A percentile compares a stretch with the other conserved stretches of the same genome.
phyloP scores from a whole-genome alignment of 2,797 vertebrate genomes.

The Hozukius guyotensis region DNA sequence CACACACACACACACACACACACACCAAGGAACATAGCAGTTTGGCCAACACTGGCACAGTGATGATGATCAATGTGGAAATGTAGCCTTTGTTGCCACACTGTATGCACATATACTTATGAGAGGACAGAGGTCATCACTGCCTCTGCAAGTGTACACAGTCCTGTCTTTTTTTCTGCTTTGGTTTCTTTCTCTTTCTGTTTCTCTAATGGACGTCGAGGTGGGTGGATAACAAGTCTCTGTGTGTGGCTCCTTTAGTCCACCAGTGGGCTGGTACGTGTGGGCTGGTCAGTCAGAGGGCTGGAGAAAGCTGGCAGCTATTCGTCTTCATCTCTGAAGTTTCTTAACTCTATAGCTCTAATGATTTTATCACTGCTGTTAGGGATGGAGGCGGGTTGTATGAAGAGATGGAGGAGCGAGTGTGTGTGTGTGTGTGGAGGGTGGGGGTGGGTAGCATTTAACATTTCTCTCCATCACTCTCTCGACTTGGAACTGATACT shows the following conservation, averaged over 20 bases:
- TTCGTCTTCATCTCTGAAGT: constrained; percentile 75
- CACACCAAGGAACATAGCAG: neutral
- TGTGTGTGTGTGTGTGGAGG: constrained; percentile 8
- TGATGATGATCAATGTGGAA: neutral
- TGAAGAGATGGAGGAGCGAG: constrained; percentile 7
- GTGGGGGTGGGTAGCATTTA: constrained; percentile 38
- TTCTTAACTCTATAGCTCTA: constrained; percentile 55
- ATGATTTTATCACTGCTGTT: constrained; percentile 77
- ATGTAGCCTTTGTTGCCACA: neutral
- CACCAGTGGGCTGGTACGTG: constrained; percentile 34
- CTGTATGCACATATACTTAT: neutral
- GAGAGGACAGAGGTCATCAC: neutral
- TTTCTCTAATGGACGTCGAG: neutral
- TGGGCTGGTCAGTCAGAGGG: constrained; percentile 49
- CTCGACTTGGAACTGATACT: constrained; percentile 78
- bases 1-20: neutral
- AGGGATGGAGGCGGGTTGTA: constrained; percentile 38
- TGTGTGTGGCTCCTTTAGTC: constrained; percentile 49
- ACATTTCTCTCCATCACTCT: constrained; percentile 73
- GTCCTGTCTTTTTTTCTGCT: constrained; percentile 14
- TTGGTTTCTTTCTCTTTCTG: constrained; percentile 6
- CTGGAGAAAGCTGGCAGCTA: constrained; percentile 67
- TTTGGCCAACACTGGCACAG: neutral
- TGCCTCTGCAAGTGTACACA: neutral
- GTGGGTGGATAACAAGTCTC: constrained; percentile 43